Evolutionary conservation across 2,888 invertebrate genomes (phyloP), one percentile per base, ranked within the genome.

Genomic region (Cremastinae sp.): DNA sequence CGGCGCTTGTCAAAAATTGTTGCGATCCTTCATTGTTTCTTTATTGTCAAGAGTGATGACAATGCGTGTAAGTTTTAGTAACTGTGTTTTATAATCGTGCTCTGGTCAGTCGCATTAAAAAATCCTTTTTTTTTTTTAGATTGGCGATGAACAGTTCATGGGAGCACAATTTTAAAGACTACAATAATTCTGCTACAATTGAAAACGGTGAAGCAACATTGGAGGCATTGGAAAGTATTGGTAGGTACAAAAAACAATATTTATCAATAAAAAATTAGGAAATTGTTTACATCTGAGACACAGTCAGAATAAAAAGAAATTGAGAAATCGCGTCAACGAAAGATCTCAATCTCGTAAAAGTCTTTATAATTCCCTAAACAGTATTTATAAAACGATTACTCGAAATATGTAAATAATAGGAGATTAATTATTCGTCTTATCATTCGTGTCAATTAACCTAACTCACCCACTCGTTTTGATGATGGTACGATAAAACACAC

Each of bases 91-190:
- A 16, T 47, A 1, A 47, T 12, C 12, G 4, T 45, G 45, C 41
- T 18, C 14, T 7, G 10, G 18, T 7, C 20, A 3, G 2, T 53
- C 7, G 22, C 20, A 8, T 14, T 34, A 69, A 66, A 59, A n/a
- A n/a, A n/a, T n/a, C 18, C 12, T 20, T 34, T 64, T 14, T 47
- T 34, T 36, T 38, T 47, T 85, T 47, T 83, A 89, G 89, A 86
- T 86, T 84, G 89, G 89, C 87, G 84, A 90, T 89, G 89, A 90
- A 87, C 87, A 88, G 85, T 86, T 83, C 87, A 84, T 87, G 89
- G 85, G 87, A 88, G 82, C 87, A 85, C 81, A 85, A 88, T 83
- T 87, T 88, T 81, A 83, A 86, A 81, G 86, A 84, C 80, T 90
- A 86, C 83, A 82, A 84, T 86, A 82, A 82, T 85, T 59, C 79